Conservation (phyloP, 2,888 invertebrate genomes). For the Drosophila demipolita region DNA sequence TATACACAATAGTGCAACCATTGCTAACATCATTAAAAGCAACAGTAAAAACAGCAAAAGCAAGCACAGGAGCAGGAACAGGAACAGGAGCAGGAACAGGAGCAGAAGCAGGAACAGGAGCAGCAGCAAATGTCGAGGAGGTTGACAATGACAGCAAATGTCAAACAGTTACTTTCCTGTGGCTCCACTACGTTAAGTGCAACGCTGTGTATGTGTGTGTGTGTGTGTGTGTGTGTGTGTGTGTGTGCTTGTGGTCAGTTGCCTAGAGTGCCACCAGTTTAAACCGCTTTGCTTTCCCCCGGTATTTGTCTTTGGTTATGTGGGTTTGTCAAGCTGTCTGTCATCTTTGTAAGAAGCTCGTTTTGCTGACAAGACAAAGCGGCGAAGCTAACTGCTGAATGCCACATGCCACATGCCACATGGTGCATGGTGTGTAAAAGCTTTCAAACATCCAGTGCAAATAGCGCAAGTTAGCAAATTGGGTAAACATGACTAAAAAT, state of each 20-base stretch:
- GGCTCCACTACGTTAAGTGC: constrained; percentile 49
- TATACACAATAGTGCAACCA: background rate
- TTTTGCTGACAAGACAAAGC: constrained; percentile 53
- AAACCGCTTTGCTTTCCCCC: constrained; percentile 3
- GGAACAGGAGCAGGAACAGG: background rate
- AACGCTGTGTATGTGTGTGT: constrained; percentile 6
- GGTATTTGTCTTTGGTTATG: constrained; percentile 14
- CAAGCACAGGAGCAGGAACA: background rate
- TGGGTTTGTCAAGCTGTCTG: constrained; percentile 12
- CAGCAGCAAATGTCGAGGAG: constrained; percentile 52
- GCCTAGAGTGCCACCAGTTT: background rate
- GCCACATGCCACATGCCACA: constrained; percentile 5
- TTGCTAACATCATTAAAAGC: background rate
- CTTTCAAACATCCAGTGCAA: constrained; percentile 7
- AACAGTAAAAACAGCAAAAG: background rate
- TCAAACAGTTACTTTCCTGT: constrained; percentile 63
- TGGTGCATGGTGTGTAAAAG: constrained; percentile 4
- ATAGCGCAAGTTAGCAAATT: background rate
- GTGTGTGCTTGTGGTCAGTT: constrained; percentile 23
- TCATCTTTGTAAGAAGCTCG: constrained; percentile 51
- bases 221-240: constrained; percentile 1
- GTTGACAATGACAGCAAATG: constrained; percentile 76
- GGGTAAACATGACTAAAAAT: background rate
- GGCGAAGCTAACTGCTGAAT: constrained; percentile 30
- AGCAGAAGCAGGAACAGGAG: constrained; percentile 16